Evolutionary conservation across 1,140 invertebrate species (phyloP), one percentile per base, ranked within the genome.

Genomic region (Arion vulgaris): DNA sequence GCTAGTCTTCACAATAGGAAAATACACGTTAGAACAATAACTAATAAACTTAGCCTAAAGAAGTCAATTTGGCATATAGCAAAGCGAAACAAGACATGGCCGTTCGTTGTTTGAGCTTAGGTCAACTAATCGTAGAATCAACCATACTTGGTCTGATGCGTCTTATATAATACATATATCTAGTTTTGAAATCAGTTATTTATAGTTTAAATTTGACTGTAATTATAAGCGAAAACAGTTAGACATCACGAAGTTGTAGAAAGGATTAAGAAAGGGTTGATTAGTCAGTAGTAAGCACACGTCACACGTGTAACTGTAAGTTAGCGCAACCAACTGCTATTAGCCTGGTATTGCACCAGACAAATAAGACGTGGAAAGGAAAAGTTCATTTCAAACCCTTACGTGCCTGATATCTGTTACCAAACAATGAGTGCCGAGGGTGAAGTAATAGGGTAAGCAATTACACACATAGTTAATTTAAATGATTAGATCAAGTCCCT

Each of bases 221-320:
- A 5, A 15, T 45, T 45, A 45, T 45, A 5, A 15, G 5, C 41
- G 5, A 7, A 45, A 45, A 45, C 51, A 23, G 51, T 57, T 7
- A 57, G 23, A 57, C 51, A 1, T 57, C 4, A 23, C 4, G 51
- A 57, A 57, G 51, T 23, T 15, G 26, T 57, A 26, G n/a, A n/a
- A n/a, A n/a, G n/a, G n/a, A n/a, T n/a, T n/a, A 57, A 19, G 51
- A 23, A 23, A 23, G 19, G 2, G 51, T 15, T 45, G 15, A 45
- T 5, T 15, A 7, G 41, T 45, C 5, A 45, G 41, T 15, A 15
- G 41, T 45, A 15, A 57, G 51, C 23, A 26, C 23, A 81, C n/a
- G 73, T 5, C 49, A 73, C 49, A 76, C 41, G 17, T 82, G 49
- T 41, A 41, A 23, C n/a, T n/a, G n/a, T n/a, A n/a, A n/a, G n/a